Evolutionary conservation across 2,888 invertebrate species (phyloP), one percentile per base, ranked within the genome.

Genomic region (Luperina nickerlii): DNA sequence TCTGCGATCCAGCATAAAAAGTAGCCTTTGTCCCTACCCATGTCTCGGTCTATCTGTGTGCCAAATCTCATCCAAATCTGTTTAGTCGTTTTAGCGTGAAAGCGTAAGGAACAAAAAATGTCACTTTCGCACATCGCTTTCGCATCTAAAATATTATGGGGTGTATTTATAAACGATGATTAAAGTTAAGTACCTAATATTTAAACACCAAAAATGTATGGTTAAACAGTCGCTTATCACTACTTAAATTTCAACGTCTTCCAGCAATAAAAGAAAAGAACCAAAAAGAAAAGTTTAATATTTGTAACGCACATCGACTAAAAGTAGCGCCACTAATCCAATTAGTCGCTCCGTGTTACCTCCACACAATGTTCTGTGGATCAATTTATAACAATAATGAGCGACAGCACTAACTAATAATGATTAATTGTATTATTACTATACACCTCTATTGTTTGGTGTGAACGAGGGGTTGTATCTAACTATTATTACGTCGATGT

Each of bases 341-440:
- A 89, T 88, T 86, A 79, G 78, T 86, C 74, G 66, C 60, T 3
- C 20, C 54, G 65, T 78, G 66, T 69, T 76, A 77, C 70, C 83
- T 57, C 54, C 66, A 62, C 51, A 57, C 42, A 48, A 48, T 60
- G 20, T 57, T 32, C 48, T 38, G 54, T 51, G 9, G 78, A 86
- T 76, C 91, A 87, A 92, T 92, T 92, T 88, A 90, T 90, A 88
- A 91, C 87, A 91, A 91, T 92, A 90, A 90, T 87, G 83, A 82
- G 38, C 76, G 92, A 89, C 90, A 87, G 73, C 68, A 38, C 80
- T 88, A 89, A 91, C 82, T 90, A 90, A 92, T 92, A 86, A 87
- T 87, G 90, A 92, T 91, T 71, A 87, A 92, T 90, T 82, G 78
- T 80, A 79, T 78, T 75, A 74, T 45, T 71, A 32, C 67, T 72